Percentiles rank a stretch among this genome's conserved stretches.
Evolutionary conservation across 1,140 invertebrate genomes (phyloP).

Genomic region (Zaprionus kolodkinae): DNA sequence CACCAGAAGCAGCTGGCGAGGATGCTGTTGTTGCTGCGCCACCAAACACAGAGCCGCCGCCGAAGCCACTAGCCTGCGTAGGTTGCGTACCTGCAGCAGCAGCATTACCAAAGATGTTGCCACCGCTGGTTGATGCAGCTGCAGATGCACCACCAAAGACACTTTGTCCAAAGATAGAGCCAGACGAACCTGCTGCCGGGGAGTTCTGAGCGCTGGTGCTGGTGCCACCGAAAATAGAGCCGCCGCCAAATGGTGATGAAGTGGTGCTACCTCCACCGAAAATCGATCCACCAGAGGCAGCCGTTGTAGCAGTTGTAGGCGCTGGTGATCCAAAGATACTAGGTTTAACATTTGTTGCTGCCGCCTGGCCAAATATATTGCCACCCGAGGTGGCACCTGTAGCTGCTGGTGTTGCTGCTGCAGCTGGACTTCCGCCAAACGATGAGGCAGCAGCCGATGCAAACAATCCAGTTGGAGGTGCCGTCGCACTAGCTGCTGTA

Average conservation of each 20-base stretch:
- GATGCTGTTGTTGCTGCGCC: conserved; percentile 45
- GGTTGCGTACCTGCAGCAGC: conserved; percentile 34
- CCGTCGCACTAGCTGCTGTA: conserved; percentile 2
- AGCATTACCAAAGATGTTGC: conserved; percentile 60
- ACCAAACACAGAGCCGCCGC: conserved; percentile 37
- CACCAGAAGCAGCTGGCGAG: conserved; percentile 48
- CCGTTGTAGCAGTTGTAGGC: not conserved
- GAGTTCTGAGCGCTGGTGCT: conserved; percentile 38
- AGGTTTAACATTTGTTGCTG: conserved; percentile 31
- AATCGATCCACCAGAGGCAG: conserved; percentile 60
- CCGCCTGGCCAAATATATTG: conserved; percentile 60
- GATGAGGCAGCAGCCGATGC: conserved; percentile 56
- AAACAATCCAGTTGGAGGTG: conserved; percentile 67
- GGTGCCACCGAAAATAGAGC: conserved; percentile 64
- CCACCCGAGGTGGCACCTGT: conserved; percentile 43
- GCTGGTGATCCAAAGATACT: conserved; percentile 46
- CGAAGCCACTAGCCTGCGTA: conserved; percentile 45
- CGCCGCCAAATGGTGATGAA: conserved; percentile 51
- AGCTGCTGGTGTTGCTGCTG: conserved; percentile 14
- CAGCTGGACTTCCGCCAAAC: conserved; percentile 50
- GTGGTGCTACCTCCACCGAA: conserved; percentile 60
- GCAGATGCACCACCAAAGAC: conserved; percentile 52
- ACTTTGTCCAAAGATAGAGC: conserved; percentile 70
- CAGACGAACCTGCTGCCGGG: conserved; percentile 37
- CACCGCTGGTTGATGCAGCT: conserved; percentile 39